Evolutionary conservation across 1,140 invertebrate genomes (phyloP).

Genomic region (Diachasma alloeum): DNA sequence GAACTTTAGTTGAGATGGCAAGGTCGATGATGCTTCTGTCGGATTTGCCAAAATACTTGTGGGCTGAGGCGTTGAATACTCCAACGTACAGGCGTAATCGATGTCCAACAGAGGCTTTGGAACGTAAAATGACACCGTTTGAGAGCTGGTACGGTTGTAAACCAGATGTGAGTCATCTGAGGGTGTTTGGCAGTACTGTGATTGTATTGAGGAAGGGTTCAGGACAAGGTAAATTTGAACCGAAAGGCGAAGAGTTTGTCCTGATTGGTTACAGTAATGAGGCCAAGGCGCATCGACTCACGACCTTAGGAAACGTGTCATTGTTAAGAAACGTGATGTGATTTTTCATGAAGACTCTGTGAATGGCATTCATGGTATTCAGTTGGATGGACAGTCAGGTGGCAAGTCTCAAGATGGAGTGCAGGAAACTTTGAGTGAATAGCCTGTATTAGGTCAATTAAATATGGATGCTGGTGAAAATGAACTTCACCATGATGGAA

Average conservation of each 20-base stretch:
- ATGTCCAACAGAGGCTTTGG: too few species aligned
- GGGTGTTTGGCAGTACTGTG: constrained; percentile 42
- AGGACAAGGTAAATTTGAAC: constrained; percentile 37
- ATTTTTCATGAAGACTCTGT: not conserved
- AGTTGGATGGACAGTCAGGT: not conserved
- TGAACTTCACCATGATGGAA: too few species aligned
- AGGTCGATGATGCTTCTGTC: constrained; percentile 24
- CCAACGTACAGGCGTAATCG: constrained; percentile 31
- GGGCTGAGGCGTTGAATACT: constrained; percentile 29
- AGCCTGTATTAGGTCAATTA: too few species aligned
- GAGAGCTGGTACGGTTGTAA: constrained; percentile 1
- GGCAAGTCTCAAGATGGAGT: too few species aligned
- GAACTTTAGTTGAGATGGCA: constrained; percentile 41
- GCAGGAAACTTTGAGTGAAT: too few species aligned
- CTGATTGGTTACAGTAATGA: constrained; percentile 47
- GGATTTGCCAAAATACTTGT: constrained; percentile 1
- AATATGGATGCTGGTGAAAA: too few species aligned
- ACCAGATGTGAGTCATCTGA: constrained; percentile 33
- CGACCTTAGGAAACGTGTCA: not conserved
- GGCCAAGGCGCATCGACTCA: constrained; percentile 43
- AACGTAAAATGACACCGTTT: too few species aligned
- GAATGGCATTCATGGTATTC: not conserved
- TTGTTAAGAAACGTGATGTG: not conserved
- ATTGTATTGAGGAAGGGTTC: constrained; percentile 33
- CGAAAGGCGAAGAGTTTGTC: constrained; percentile 37